Evolutionary conservation across 1,140 invertebrate species (phyloP).

Genomic region (Zelostemma sp.): DNA sequence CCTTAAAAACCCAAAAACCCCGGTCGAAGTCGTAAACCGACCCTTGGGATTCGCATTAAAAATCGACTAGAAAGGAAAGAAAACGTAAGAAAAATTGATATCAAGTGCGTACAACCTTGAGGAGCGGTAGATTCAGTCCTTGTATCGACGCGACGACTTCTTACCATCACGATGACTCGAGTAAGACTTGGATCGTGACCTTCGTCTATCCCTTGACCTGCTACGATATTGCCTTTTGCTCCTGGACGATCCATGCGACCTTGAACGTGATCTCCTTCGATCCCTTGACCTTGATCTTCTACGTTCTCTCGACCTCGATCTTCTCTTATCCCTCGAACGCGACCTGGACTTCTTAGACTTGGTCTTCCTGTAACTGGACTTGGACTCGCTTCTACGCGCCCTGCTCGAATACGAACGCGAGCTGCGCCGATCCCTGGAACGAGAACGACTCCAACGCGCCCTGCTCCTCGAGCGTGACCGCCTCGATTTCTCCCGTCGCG

Average conservation of each 20-base stretch:
- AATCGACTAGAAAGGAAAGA: not conserved
- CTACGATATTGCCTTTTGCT: conserved; percentile 53
- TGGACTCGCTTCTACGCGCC: conserved; percentile 41
- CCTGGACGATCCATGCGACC: conserved; percentile 52
- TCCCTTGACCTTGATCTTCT: conserved; percentile 51
- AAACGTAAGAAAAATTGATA: not conserved
- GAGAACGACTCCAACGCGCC: conserved; percentile 43
- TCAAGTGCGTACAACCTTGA: conserved; percentile 64
- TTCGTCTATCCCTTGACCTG: conserved; percentile 53
- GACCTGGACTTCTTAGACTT: conserved; percentile 20
- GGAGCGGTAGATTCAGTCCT: conserved; percentile 58
- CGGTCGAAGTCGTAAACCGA: conserved; percentile 18
- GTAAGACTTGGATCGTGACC: conserved; percentile 56
- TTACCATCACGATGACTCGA: conserved; percentile 66
- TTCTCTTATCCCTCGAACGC: conserved; percentile 9
- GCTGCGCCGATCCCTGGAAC: conserved; percentile 39
- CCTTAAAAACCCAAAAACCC: too few species aligned
- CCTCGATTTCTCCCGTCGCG: conserved; percentile 46
- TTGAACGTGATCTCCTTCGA: conserved; percentile 36
- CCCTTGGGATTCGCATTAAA: not conserved
- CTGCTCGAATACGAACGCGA: conserved; percentile 56
- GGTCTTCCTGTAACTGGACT: conserved; percentile 18
- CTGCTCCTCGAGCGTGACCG: conserved; percentile 52
- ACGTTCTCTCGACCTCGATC: conserved; percentile 21
- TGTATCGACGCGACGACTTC: conserved; percentile 67